A percentile compares a stretch with the other conserved stretches of the same genome.
phyloP scores from a whole-genome alignment of 2,797 vertebrate species.

The Coranthus polyacanthus region DNA sequence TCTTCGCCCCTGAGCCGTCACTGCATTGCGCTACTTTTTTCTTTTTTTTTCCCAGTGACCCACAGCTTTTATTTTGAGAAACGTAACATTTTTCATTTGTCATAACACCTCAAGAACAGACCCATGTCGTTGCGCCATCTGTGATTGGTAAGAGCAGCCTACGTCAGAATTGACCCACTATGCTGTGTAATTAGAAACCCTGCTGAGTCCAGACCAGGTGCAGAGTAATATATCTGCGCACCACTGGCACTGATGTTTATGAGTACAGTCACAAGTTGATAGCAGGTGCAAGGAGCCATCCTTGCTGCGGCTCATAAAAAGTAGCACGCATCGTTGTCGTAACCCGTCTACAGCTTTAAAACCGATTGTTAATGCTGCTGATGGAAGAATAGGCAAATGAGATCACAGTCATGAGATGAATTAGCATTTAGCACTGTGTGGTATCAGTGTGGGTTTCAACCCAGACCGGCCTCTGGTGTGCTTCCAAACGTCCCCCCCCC shows the following conservation, averaged over 20 bases:
- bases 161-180: conserved; percentile 45
- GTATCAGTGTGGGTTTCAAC: conserved; percentile 19
- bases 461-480: conserved; percentile 20
- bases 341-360: conserved; percentile 16
- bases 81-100: not conserved
- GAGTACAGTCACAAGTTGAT: conserved; percentile 55
- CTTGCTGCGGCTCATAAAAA: conserved; percentile 37
- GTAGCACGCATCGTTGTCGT: conserved; percentile 23
- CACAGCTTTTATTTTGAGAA: no score
- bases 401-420: conserved; percentile 36
- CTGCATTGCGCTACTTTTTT: no score
- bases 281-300: conserved; percentile 62
- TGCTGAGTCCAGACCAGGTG: conserved; percentile 66
- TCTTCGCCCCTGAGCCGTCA: no score
- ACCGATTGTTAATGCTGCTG: conserved; percentile 22
- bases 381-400: conserved; percentile 39
- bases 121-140: conserved; percentile 10
- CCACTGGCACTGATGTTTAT: conserved; percentile 57
- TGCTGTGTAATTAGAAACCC: conserved; percentile 65
- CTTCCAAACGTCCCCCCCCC: conserved; percentile 41
- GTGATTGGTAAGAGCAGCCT: conserved; percentile 10
- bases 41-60: no score
- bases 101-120: conserved; percentile 1
- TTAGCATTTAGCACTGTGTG: conserved; percentile 53
- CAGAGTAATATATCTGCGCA: conserved; percentile 54